Conservation (phyloP, 2,888 invertebrate species). For the Lysandra bellargus region DNA sequence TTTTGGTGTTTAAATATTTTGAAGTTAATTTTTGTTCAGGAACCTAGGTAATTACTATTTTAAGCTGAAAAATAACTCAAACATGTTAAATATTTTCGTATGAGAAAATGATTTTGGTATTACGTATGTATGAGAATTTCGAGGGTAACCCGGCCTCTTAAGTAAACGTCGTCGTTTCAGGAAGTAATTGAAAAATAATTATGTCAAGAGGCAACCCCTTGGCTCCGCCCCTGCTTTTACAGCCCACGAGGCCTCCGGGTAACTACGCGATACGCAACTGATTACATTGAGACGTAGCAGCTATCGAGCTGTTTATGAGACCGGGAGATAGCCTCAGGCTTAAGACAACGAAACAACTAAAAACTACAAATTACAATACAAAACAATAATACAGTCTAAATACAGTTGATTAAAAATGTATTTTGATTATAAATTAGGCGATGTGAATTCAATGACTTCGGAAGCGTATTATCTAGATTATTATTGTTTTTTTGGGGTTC, state of each 20-base stretch:
- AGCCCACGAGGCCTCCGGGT: background rate
- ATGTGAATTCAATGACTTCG: no score
- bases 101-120: no score
- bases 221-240: background rate
- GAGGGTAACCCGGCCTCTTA: no score
- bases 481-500: background rate
- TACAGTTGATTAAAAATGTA: background rate
- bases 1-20: no score
- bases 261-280: conserved; percentile 5
- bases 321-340: background rate
- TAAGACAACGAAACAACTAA: background rate
- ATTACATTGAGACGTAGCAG: background rate
- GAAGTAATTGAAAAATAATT: background rate
- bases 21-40: no score
- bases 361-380: background rate
- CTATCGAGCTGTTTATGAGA: background rate
- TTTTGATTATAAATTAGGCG: background rate
- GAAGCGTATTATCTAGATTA: background rate
- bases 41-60: no score
- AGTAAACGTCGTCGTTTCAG: background rate
- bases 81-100: no score
- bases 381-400: background rate
- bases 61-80: no score
- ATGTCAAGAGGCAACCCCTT: background rate
- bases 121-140: no score